Evolutionary conservation across 1,140 invertebrate species (phyloP), one percentile per base, ranked within the genome.

Genomic region (Zaprionus camerounensis): DNA sequence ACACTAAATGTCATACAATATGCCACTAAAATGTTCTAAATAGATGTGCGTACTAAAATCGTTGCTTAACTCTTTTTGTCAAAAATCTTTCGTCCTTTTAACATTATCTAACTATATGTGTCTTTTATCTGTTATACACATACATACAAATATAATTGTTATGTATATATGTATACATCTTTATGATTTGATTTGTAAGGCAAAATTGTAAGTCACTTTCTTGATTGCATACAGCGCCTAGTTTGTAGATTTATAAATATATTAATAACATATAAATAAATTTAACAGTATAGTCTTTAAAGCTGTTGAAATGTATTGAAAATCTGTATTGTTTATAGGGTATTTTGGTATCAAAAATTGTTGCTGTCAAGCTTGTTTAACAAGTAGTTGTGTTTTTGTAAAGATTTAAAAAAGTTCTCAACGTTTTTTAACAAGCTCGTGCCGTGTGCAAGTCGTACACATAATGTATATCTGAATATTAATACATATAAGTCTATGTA

Each of bases 171-270:
- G 63, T 58, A 44, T 74, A 63, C 70, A 67, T 51, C 68, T 64
- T 75, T 82, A 79, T 76, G 53, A 66, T 78, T 78, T 78, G 51
- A 66, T 86, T 85, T 36, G 11, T 82, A 85, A 85, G 82, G 82
- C 82, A 72, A 82, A 76, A 56, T 76, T 86, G 62, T 67, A 87
- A 87, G 80, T 86, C 83, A 86, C 83, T 34, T 75, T 78, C n/a
- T 79, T 86, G 84, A 86, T 86, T 87, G 83, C 83, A 86, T 78
- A 66, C 73, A 63, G 83, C 83, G 67, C 56, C 80, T 82, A 75
- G 46, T 81, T 57, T 44, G 75, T 66, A 65, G 55, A 51, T 49
- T 49, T 51, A 44, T 79, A 36, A 71, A 71, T 71, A 69, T 61
- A 57, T 72, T 2, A 75, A 58, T 86, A 64, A 46, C 56, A 68